A percentile compares a stretch with the other conserved stretches of the same genome.
These are phyloP conservation scores for Pseudococcus jackbeardsleyi DNA, from an alignment of 2,888 invertebrate genomes.

Conservation along the genomic window DNA sequence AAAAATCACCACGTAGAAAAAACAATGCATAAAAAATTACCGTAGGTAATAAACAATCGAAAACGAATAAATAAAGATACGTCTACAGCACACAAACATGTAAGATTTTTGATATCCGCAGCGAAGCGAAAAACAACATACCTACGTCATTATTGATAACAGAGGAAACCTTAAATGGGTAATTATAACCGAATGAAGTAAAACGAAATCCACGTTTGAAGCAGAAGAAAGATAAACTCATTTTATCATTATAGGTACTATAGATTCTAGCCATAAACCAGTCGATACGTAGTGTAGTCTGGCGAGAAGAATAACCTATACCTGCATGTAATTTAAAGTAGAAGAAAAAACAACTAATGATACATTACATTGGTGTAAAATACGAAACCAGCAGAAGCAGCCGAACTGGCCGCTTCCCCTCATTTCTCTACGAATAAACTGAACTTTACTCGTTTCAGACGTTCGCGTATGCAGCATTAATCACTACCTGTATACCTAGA, in stretches of 20 bases:
- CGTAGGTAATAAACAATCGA: too few species aligned
- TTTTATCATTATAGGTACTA: background rate
- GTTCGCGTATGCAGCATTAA: too few species aligned
- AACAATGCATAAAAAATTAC: too few species aligned
- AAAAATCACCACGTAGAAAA: too few species aligned
- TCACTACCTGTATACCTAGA: too few species aligned
- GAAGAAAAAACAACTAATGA: background rate
- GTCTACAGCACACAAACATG: background rate
- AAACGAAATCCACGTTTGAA: background rate
- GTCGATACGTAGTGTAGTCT: background rate
- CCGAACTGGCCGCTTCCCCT: background rate
- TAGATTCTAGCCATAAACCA: background rate
- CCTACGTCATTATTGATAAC: background rate
- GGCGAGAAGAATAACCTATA: background rate
- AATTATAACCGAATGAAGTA: slow-evolving; percentile 1
- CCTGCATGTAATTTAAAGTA: background rate
- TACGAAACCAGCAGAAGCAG: background rate
- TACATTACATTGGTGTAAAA: background rate
- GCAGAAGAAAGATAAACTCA: background rate
- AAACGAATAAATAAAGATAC: too few species aligned
- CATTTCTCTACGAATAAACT: background rate
- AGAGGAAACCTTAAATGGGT: background rate
- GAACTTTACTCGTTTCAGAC: too few species aligned
- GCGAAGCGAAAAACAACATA: background rate
- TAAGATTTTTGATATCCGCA: background rate